These are phyloP conservation scores for Phalacrocorax carbo DNA, from an alignment of 2,113 vertebrate species.

Conservation along the genomic window DNA sequence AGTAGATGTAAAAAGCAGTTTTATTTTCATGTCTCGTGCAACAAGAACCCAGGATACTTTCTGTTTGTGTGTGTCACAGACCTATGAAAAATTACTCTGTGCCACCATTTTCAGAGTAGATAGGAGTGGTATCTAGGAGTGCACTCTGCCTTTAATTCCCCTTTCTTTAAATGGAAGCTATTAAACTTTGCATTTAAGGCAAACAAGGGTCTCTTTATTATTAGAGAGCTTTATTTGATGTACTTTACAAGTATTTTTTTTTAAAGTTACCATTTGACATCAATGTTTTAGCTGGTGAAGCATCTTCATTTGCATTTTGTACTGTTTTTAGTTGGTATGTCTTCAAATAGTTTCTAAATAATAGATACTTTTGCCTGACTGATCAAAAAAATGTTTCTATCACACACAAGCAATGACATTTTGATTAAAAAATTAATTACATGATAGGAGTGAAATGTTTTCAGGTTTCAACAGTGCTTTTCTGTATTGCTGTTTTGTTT, in stretches of 20 bases:
- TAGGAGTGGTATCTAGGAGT: not conserved
- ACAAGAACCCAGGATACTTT: not conserved
- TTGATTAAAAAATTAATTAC: slow-evolving; percentile 52
- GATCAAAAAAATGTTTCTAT: slow-evolving; percentile 31
- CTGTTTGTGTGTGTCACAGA: not conserved
- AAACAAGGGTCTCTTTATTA: not conserved
- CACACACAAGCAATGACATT: not conserved
- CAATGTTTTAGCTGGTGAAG: not conserved
- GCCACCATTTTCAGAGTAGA: not conserved
- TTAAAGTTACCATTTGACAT: not conserved
- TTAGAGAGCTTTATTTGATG: not conserved
- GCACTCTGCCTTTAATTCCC: not conserved
- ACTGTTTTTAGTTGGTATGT: not conserved
- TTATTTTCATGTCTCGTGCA: not conserved
- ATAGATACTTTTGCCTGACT: slow-evolving; percentile 10
- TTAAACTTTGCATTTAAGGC: not conserved
- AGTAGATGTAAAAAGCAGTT: not conserved
- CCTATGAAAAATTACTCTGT: not conserved
- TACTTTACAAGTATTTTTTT: not conserved
- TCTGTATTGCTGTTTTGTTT: not conserved
- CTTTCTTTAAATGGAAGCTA: not conserved
- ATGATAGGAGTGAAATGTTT: not conserved
- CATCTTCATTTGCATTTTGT: slow-evolving; percentile 17
- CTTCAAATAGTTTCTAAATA: slow-evolving; percentile 25
- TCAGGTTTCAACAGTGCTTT: not conserved